phyloP scores from a whole-genome alignment of 2,797 vertebrate genomes.

The Borostomias antarcticus region DNA sequence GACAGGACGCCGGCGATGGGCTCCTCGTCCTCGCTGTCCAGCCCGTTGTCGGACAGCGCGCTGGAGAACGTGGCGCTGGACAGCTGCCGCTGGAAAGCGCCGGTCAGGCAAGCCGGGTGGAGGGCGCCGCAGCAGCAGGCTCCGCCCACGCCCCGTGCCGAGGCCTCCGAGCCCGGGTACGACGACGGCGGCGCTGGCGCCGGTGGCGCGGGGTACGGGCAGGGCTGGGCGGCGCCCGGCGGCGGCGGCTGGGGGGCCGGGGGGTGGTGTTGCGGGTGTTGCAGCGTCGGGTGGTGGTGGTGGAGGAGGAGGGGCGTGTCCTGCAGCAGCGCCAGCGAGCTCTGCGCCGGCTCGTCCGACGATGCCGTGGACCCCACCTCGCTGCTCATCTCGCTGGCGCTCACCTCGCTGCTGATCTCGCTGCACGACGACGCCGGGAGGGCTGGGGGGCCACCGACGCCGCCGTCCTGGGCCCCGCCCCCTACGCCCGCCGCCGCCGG shows the following conservation, averaged over 20 bases:
- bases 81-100: constrained; percentile 92
- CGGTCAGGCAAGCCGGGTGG: constrained; percentile 82
- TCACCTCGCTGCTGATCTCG: constrained; percentile 97
- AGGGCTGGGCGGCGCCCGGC: constrained; percentile 50
- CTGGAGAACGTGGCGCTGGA: constrained; percentile 97
- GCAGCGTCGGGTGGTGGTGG: constrained; percentile 62
- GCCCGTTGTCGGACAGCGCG: constrained; percentile 93
- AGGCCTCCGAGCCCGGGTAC: constrained; percentile 61
- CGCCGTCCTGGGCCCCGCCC: too few species aligned
- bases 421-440: constrained; percentile 92
- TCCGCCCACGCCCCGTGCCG: constrained; percentile 69
- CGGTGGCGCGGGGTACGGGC: constrained; percentile 64
- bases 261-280: constrained; percentile 74
- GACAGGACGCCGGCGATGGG: constrained; percentile 95
- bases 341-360: constrained; percentile 85
- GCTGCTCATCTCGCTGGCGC: constrained; percentile 98
- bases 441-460: constrained; percentile 65
- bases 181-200: constrained; percentile 61
- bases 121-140: constrained; percentile 91
- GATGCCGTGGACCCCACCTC: constrained; percentile 98
- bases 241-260: constrained; percentile 61
- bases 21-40: constrained; percentile 97
- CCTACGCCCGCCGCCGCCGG: constrained; percentile 63
- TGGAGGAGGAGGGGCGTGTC: constrained; percentile 75
- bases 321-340: constrained; percentile 77